Evolutionary conservation across 2,113 vertebrate species (phyloP), one percentile per base, ranked within the genome.

Genomic region (Neogale vison): DNA sequence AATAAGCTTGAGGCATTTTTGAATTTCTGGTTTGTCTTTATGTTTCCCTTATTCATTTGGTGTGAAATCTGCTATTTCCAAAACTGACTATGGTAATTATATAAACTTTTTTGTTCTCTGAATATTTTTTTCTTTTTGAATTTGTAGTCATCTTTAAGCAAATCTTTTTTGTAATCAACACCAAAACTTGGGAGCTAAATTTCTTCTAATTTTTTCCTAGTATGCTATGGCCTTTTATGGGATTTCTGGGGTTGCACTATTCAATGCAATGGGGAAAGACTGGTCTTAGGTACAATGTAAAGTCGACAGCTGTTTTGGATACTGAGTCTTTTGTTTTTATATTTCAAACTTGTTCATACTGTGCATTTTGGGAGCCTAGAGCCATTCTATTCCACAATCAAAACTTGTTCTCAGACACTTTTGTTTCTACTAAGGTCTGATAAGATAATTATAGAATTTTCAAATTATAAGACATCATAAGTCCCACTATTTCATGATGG

Each of bases 141-240:
- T 81, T 83, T 83, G 6, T 3, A 52, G 31, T 39, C 2, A 4
- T 88, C 20, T 90, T 90, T 50, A 88, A 84, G 23, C 8, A 90
- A 82, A 83, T 74, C 7, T 79, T 95, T 95, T 77, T 93, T 67
- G 20, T 83, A 93, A 86, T 85, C 20, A 71, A 23, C 17, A 50
- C 90, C 10, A 90, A 52, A 47, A 3, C 79, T 55, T 61, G 24
- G 34, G 17, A 15, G 15, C 23, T 85, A 91, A 83, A 21, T 55
- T n/a, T 84, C 13, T 92, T 71, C 4, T 71, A 90, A 31, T 69
- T 17, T 77, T 76, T 79, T 65, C 80, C 15, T 80, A 90, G 52
- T 14, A 65, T 50, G 5, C 17, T 20, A 59, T 65, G 57, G 31
- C 10, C 6, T 81, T 76, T 81, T 71, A 3, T 82, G 45, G 52